These are phyloP conservation scores for Phalanger gymnotis DNA, from an alignment of 2,797 vertebrate species.

Conservation along the genomic window DNA sequence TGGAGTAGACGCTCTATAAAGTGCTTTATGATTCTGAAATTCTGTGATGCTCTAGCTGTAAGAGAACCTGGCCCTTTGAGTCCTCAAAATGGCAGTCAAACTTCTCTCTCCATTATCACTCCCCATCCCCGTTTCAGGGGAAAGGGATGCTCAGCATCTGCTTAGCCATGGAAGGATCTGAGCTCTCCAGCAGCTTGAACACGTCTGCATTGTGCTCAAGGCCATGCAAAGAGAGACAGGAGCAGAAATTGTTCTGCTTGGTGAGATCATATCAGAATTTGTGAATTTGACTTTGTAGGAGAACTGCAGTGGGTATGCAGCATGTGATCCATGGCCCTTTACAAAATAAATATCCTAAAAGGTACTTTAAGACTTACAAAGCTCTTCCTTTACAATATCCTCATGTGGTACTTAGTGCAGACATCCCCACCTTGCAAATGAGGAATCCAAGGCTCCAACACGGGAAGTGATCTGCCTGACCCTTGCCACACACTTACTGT, in stretches of 20 bases:
- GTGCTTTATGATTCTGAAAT: not conserved
- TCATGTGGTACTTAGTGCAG: too few relatives aligned
- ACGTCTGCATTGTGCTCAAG: not conserved
- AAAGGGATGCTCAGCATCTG: not conserved
- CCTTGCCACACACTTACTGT: too few relatives aligned
- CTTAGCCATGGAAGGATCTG: not conserved
- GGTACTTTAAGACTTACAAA: too few relatives aligned
- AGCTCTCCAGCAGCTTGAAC: not conserved
- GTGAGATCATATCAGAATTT: not conserved
- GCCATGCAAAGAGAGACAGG: not conserved
- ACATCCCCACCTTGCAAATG: too few relatives aligned
- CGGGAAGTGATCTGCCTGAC: too few relatives aligned
- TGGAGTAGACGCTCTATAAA: not conserved
- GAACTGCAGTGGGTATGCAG: not conserved
- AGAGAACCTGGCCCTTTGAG: not conserved
- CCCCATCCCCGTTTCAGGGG: not conserved
- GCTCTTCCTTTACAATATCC: too few relatives aligned
- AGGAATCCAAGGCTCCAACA: too few relatives aligned
- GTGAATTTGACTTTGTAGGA: not conserved
- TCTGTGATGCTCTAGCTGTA: not conserved
- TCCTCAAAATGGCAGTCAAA: too few relatives aligned
- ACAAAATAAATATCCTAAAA: too few relatives aligned
- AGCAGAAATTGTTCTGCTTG: not conserved
- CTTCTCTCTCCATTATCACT: not conserved
- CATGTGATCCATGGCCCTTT: too few relatives aligned